Evolutionary conservation across 1,140 invertebrate genomes (phyloP), one percentile per base, ranked within the genome.

Genomic region (Cotesia vestalis): DNA sequence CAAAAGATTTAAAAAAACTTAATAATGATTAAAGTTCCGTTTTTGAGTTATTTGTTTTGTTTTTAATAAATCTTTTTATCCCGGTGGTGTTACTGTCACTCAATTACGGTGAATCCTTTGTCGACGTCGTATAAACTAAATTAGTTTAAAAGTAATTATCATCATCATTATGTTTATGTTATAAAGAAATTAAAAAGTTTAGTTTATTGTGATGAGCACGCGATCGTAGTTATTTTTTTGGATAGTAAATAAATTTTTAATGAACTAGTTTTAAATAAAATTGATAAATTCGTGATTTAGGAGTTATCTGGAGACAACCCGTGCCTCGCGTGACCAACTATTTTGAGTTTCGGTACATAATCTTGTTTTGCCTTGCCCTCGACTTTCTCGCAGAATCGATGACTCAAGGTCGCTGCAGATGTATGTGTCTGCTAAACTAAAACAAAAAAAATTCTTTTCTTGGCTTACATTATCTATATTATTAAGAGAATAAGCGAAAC

Each of bases 391-490:
- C 38, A 11, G 38, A 78, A 72, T 72, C 68, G 64, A 79, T 71
- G 75, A 75, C 78, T 78, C 79, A 80, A 80, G 79, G 79, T 69
- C 75, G 77, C 78, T 80, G 79, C 79, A 52, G 77, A 55, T 69
- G 66, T 35, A 67, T 8, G 52, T 59, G 52, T 51, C 52, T 52
- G 35, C 55, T 38, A 59, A 40, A 38, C 27, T 20, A 67, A 35
- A 17, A 60, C 20, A 68, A n/a, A 27, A 8, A 61, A 40, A 64
- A 46, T 4, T 46, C 40, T 64, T 46, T 64, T 64, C 62, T 40
- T 46, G 11, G n/a, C 62, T 64, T n/a, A 46, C 9, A 36, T 34
- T 34, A 12, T 17, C 17, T 17, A 17, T 17, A 17, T 17, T 17
- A 17, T 17, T 17, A 17, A 17, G 17, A 17, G 17, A 17, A 17